Evolutionary conservation across 2,888 invertebrate genomes (phyloP), one percentile per base, ranked within the genome.

Genomic region (Epirrita christyi): DNA sequence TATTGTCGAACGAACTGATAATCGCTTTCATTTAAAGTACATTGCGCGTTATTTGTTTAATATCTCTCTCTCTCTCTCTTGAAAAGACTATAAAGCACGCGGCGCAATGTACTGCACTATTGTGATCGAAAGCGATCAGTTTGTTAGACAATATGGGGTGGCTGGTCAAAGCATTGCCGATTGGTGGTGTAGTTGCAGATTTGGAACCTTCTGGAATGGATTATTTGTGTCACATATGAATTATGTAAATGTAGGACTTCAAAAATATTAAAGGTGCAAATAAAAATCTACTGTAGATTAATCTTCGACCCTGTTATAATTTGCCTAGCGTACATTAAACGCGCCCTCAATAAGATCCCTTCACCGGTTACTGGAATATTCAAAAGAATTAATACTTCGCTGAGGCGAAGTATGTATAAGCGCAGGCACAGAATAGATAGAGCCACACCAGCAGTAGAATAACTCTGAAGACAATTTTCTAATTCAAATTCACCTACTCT

Each of bases 351-450:
- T 67, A 59, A 67, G 70, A 69, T 70, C 63, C 60, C 70, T 71
- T 73, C 70, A 63, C 58, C 38, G 57, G 43, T 43, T 55, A 52
- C 64, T 72, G 61, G 68, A 74, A 75, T 75, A 78, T 78, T 72
- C 78, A 77, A 69, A 71, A 72, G 68, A 72, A 76, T 73, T 76
- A 75, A 75, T 73, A 70, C 72, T 66, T 61, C 63, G 66, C 75
- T 63, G 72, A 71, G 71, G 65, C 68, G 64, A 54, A 64, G 66
- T 73, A 70, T 71, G 72, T 70, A 77, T 2, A 21, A 75, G 67
- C 68, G 72, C 61, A 70, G 67, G 67, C 62, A 77, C 50, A 40
- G 36, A 34, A 51, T 10, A 32, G 2, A 36, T 43, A 38, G 8
- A 29, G 8, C n/a, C 21, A 4, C 14, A n/a, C 27, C 15, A 46